Conservation (phyloP, 2,797 vertebrate genomes). For the Acanthopagrus latus region DNA sequence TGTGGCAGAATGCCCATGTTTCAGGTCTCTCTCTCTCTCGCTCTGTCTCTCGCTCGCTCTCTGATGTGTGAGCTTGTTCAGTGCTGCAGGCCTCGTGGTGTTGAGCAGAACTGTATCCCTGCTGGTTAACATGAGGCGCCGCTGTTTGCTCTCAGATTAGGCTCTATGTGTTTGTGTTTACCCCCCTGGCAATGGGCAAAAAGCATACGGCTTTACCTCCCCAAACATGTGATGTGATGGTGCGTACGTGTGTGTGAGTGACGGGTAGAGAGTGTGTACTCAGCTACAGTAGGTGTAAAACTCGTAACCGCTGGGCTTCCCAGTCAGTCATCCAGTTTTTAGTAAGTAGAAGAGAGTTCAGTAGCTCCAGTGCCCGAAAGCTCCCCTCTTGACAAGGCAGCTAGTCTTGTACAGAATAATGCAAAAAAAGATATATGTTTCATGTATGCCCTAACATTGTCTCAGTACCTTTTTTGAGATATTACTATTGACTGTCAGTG, state of each 20-base stretch:
- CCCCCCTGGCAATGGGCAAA: constrained; percentile 64
- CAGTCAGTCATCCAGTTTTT: constrained; percentile 35
- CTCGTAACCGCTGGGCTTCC: constrained; percentile 31
- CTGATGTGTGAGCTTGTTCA: constrained; percentile 10
- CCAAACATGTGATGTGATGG: constrained; percentile 25
- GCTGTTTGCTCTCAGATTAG: constrained; percentile 72
- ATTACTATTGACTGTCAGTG: neutral
- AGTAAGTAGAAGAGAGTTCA: constrained; percentile 5
- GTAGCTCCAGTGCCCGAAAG: constrained; percentile 9
- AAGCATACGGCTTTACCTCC: constrained; percentile 59
- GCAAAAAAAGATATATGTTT: neutral
- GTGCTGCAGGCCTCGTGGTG: constrained; percentile 41
- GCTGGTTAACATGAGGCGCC: constrained; percentile 66
- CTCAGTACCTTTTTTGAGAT: neutral
- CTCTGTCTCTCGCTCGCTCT: neutral
- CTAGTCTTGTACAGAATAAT: neutral
- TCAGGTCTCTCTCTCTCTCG: neutral
- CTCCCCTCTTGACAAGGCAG: neutral
- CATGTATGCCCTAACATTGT: neutral
- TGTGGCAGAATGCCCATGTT: neutral
- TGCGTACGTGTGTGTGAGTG: constrained; percentile 28
- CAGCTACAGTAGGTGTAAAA: constrained; percentile 24
- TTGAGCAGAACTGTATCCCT: constrained; percentile 60
- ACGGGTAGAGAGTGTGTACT: constrained; percentile 18
- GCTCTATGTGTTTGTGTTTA: constrained; percentile 72